phyloP scores from a whole-genome alignment of 1,140 invertebrate species.

The Frieseomelitta varia region DNA sequence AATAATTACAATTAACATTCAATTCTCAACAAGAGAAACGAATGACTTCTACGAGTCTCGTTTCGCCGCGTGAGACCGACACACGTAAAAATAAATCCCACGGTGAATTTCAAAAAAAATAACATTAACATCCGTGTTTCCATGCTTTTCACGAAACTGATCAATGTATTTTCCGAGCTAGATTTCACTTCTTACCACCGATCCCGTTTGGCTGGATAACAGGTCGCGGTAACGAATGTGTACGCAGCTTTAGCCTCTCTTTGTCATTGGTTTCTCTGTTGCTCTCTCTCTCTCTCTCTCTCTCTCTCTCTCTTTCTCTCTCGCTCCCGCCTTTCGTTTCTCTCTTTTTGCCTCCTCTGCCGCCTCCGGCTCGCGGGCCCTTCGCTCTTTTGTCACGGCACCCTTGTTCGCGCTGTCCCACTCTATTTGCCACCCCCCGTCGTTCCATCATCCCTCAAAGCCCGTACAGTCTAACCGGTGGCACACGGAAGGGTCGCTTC shows the following conservation, averaged over 20 bases:
- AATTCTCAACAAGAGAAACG: too few relatives aligned
- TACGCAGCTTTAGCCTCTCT: constrained; percentile 16
- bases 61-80: too few relatives aligned
- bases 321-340: not conserved
- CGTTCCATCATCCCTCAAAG: constrained; percentile 76
- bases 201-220: too few relatives aligned
- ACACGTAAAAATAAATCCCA: too few relatives aligned
- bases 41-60: too few relatives aligned
- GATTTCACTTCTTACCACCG: too few relatives aligned
- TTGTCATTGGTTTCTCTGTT: constrained; percentile 41
- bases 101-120: too few relatives aligned
- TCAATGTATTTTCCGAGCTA: too few relatives aligned
- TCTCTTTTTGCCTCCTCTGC: constrained; percentile 37
- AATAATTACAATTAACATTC: too few relatives aligned
- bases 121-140: too few relatives aligned
- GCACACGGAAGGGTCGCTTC: constrained; percentile 46
- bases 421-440: constrained; percentile 75
- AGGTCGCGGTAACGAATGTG: too few relatives aligned
- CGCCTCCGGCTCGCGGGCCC: constrained; percentile 61
- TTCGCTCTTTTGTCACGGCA: constrained; percentile 80
- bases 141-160: too few relatives aligned
- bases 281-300: not conserved
- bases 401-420: constrained; percentile 80
- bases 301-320: not conserved
- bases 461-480: constrained; percentile 67